Base-by-base conservation (phyloP, 1,140 invertebrate species). In the Platyscapa corneri region DNA sequence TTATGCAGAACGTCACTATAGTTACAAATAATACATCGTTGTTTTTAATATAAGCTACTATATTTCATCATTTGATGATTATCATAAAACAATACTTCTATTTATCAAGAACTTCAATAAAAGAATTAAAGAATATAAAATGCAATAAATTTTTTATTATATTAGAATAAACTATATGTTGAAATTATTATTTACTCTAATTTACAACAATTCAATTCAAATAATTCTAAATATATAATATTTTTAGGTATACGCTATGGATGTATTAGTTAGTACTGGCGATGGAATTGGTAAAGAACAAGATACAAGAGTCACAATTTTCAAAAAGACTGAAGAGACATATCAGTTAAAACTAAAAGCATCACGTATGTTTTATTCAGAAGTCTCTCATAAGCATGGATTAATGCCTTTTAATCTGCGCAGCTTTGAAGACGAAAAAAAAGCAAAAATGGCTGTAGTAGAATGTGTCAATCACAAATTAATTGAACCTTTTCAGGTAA, bases 381-480 rank as follows among this genome's bases (percentile, higher is more conserved):
- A 99, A 95, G 96, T 97, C 39, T 96, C 97, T 89, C 97, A 98
- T 89, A 98, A 98, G 93, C 97, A 98, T 94, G 98, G 98, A 77
- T 96, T 96, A 85, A 99, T 99, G 98, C 97, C 97, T 20, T 98
- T 98, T 92, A 97, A 97, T 92, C 94, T 97, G 84, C 95, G 97
- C 87, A 96, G 95, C 88, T 99, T 99, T 92, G 98, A 99, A 89
- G 98, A 99, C 91, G 99, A 99, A 92, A 98, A 97, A 80, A 99
- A 98, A 92, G 98, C 99, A 8, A 97, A 98, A 92, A 96, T 99
- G 96, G 99, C 99, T 53, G 97, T 99, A 78, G 96, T 98, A 67
- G 99, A 99, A 94, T 99, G 99, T 95, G 97, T 99, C 49, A 98
- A 98, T 90, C 98, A 99, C 93, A 99, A 98, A 92, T 95, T 99